Evolutionary conservation across 2,888 invertebrate species (phyloP), one percentile per base, ranked within the genome.

Genomic region (Euplexia lucipara): DNA sequence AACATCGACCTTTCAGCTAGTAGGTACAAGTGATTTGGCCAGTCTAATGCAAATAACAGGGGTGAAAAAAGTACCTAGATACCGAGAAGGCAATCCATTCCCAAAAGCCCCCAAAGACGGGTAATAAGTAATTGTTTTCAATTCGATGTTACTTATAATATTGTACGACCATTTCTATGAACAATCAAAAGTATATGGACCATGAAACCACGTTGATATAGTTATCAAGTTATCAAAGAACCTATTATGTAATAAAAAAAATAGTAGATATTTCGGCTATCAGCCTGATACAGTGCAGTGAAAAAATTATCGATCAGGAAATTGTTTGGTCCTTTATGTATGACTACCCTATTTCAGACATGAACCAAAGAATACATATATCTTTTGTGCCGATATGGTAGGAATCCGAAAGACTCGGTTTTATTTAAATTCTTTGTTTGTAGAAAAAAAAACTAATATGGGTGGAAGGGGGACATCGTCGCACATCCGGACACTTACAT

Each of bases 1-100:
- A 58, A 44, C 14, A 1, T 58, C 35, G 44, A 49, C 14, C 16
- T 69, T 9, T 14, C 16, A 32, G 12, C 4, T 32, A 48, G 42
- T 37, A 35, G n/a, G n/a, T n/a, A n/a, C 6, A 16, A 41, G 39
- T 41, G 12, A 66, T 45, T n/a, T 18, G 32, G 9, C 3, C 22
- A 37, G 39, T 47, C 10, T 30, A 32, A 57, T 35, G 7, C 16
- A 41, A 48, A 48, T 16, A 57, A 32, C 41, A 12, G 6, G 6
- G 20, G 6, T 12, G 7, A 14, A 39, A 2, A n/a, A n/a, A n/a
- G n/a, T n/a, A n/a, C n/a, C n/a, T 26, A 6, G 9, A 20, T 45
- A 35, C 26, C 12, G n/a, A 42, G 7, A 57, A 47, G 37, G 7
- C 8, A 32, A 65, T 41, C 44, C 3, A 1, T 30, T 18, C 18